A percentile compares a stretch with the other conserved stretches of the same genome.
These are phyloP conservation scores for Drosophila bipectinata DNA, from an alignment of 1,140 invertebrate species.

Conservation along the genomic window DNA sequence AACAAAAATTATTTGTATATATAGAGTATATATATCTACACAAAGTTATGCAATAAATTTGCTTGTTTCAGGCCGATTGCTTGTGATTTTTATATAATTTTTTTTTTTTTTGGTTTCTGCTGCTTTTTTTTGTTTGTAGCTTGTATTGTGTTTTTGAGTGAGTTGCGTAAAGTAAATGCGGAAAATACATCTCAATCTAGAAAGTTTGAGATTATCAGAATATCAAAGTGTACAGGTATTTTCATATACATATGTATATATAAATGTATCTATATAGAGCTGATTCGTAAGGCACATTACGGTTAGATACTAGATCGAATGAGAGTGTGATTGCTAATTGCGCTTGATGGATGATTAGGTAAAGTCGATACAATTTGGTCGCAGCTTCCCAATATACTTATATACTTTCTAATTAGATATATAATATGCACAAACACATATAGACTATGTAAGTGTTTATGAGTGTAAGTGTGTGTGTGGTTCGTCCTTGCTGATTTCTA, in stretches of 20 bases:
- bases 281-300: conserved; percentile 71
- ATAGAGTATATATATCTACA: conserved; percentile 13
- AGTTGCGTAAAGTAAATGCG: conserved; percentile 44
- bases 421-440: conserved; percentile 12
- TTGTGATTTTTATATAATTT: background rate
- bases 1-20: conserved; percentile 33
- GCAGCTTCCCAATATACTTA: conserved; percentile 39
- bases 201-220: conserved; percentile 9
- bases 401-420: conserved; percentile 27
- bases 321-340: conserved; percentile 63
- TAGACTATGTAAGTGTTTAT: background rate
- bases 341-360: conserved; percentile 48
- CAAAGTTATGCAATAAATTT: conserved; percentile 46
- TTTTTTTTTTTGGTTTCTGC: conserved; percentile 40
- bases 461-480: background rate
- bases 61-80: conserved; percentile 37
- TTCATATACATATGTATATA: conserved; percentile 1
- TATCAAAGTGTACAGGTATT: conserved; percentile 12
- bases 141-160: background rate
- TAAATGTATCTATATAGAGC: conserved; percentile 31
- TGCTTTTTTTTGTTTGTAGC: conserved; percentile 9
- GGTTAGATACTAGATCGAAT: conserved; percentile 36
- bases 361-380: conserved; percentile 43
- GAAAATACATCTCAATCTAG: conserved; percentile 6
- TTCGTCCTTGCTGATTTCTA: conserved; percentile 12